A percentile compares a stretch with the other conserved stretches of the same genome.
phyloP scores from a whole-genome alignment of 1,140 invertebrate species.

The Drosophila mayri region DNA sequence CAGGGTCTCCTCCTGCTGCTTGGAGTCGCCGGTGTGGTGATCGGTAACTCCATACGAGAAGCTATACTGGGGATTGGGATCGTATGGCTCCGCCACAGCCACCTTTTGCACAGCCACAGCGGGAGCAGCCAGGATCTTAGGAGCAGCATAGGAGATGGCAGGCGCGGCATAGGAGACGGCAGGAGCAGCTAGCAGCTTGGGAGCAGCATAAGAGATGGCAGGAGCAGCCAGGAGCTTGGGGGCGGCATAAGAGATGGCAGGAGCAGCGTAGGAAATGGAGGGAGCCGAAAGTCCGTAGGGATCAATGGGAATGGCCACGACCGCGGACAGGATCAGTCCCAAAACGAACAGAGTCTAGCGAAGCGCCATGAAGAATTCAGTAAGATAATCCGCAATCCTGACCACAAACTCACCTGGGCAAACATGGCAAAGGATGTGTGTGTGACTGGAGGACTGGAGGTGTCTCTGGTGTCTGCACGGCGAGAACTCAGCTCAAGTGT shows the following conservation, averaged over 20 bases:
- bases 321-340: conserved; percentile 61
- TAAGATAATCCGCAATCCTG: conserved; percentile 12
- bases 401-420: conserved; percentile 54
- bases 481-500: conserved; percentile 80
- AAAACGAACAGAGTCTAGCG: conserved; percentile 64
- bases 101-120: conserved; percentile 82
- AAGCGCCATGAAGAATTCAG: not conserved
- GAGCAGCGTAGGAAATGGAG: conserved; percentile 51
- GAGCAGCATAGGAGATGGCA: conserved; percentile 51
- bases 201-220: conserved; percentile 59
- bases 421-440: conserved; percentile 54
- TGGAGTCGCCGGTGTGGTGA: conserved; percentile 89
- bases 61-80: conserved; percentile 90
- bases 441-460: conserved; percentile 20
- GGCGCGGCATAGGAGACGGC: conserved; percentile 53
- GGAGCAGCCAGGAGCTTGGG: conserved; percentile 57
- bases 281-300: conserved; percentile 55
- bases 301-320: conserved; percentile 63
- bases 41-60: conserved; percentile 91
- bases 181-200: conserved; percentile 64
- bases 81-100: conserved; percentile 87
- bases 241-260: conserved; percentile 38
- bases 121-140: conserved; percentile 71
- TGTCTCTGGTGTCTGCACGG: conserved; percentile 62
- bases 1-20: conserved; percentile 87